Evolutionary conservation across 2,797 vertebrate species (phyloP).

Genomic region (Sebastes hopkinsi): DNA sequence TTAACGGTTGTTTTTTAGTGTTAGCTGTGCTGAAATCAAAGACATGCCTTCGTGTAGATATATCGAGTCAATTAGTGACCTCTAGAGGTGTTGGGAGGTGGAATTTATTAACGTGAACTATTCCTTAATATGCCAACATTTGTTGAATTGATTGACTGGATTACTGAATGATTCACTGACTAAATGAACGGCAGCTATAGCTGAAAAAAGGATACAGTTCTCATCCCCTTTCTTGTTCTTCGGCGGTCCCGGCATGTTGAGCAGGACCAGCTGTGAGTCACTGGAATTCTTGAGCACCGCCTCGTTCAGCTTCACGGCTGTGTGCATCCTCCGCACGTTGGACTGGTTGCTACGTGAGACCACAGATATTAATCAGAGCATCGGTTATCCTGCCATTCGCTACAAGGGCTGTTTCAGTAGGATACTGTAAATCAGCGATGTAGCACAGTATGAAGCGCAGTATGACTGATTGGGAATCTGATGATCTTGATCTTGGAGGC

Average conservation of each 20-base stretch:
- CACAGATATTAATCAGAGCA: not conserved
- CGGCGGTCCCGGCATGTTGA: conserved; percentile 98
- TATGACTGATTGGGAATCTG: not conserved
- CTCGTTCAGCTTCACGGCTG: conserved; percentile 88
- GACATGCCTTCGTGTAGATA: not conserved
- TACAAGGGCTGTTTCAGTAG: not conserved
- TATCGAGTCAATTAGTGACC: not conserved
- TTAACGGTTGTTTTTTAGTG: too few species aligned
- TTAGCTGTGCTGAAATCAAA: too few species aligned
- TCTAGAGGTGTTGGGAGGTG: not conserved
- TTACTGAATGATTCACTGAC: not conserved
- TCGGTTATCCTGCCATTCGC: not conserved
- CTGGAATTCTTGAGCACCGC: conserved; percentile 89
- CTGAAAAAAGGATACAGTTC: conserved; percentile 92
- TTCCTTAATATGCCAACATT: not conserved
- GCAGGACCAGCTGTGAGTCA: conserved; percentile 89
- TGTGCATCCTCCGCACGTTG: conserved; percentile 92
- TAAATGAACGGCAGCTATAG: not conserved
- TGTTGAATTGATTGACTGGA: not conserved
- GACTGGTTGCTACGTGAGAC: conserved; percentile 87
- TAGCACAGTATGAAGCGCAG: not conserved
- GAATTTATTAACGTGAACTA: not conserved
- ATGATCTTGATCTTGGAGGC: not conserved
- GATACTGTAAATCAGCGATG: not conserved
- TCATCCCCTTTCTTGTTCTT: conserved; percentile 92